Evolutionary conservation across 2,113 vertebrate species (phyloP), one percentile per base, ranked within the genome.

Genomic region (Sphaerodactylus townsendi): DNA sequence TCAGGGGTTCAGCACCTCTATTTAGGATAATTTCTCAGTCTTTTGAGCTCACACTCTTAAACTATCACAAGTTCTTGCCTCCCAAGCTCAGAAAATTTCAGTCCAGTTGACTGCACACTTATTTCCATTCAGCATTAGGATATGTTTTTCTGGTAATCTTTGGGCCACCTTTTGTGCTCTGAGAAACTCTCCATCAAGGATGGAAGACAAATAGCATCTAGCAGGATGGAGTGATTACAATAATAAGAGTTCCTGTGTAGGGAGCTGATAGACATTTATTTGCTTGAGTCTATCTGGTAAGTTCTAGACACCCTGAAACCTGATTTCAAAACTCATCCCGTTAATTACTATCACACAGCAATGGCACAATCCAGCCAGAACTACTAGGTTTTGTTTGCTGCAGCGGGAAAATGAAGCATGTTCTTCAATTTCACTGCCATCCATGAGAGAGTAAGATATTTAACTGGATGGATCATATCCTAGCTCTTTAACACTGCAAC

Each of bases 1-100:
- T 35, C 4, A 15, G 6, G 33, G 2, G 17, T 48, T 30, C 33
- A 14, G 7, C 39, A 30, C 10, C 41, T 82, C 77, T 9, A 37
- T 11, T 30, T 44, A 69, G 73, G 35, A 39, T 35, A 39, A 15
- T 23, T 65, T 78, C 35, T 79, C 71, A 1, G 0, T 0, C 59
- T 68, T 0, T 0, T 71, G 4, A 83, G 19, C 56, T 87, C 70
- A 35, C 19, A 48, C 82, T 69, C 64, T 90, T 74, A 13, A 1
- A 15, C 71, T 5, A 3, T 62, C 83, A 25, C 3, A 0, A 9
- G 37, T 25, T 46, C 46, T n/a, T 80, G 44, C 19, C 71, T 17
- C 0, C 48, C 65, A 56, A 8, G 78, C 59, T 59, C 59, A 77
- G 83, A 80, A 75, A 59, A 72, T 68, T 76, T 74, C 28, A 44